Base-by-base conservation (phyloP, 2,888 invertebrate genomes). In the Epsilonema sp. region DNA sequence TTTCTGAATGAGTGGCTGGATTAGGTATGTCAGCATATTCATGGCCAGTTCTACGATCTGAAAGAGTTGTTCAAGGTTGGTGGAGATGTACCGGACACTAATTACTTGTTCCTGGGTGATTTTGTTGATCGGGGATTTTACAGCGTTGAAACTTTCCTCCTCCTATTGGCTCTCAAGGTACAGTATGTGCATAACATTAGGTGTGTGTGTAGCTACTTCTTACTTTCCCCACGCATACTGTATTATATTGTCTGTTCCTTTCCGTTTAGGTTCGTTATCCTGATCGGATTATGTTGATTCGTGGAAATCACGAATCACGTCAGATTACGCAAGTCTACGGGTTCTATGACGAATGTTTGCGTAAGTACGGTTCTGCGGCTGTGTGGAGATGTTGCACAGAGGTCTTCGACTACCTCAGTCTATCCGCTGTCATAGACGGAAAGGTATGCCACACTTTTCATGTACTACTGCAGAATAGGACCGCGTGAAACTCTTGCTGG, bases 311-410 rank as follows among this genome's bases (percentile, higher is more conserved):
- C 60, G 92, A 94, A 70, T 90, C 90, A 51, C 75, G 92, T 60
- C 94, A 94, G 71, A 94, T 94, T 52, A 94, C 92, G 31, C 31
- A 56, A 55, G 58, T 65, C 2, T 97, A 97, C 67, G 97, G 97
- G 5, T 97, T 97, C 70, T 97, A 99, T 67, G 97, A 99, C 66
- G 97, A 97, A 70, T 97, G 97, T 66, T 73, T 94, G 56, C 76
- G 97, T 54, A 97, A 97, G 73, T 97, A 99, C 71, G 94, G 94
- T 41, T 89, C 87, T 48, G 83, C 90, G 50, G 87, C 87, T 51
- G 97, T 99, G 2, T 97, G 97, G 97, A 77, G 94, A 63, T 92
- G 92, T 67, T 97, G 97, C 72, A 97, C 94, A 52, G 97, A 99
- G 73, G 90, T 62, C 1, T 62, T 62, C 49, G 62, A 62, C 48